Conservation (phyloP, 2,888 invertebrate genomes). For the Phaonia tiefii region DNA sequence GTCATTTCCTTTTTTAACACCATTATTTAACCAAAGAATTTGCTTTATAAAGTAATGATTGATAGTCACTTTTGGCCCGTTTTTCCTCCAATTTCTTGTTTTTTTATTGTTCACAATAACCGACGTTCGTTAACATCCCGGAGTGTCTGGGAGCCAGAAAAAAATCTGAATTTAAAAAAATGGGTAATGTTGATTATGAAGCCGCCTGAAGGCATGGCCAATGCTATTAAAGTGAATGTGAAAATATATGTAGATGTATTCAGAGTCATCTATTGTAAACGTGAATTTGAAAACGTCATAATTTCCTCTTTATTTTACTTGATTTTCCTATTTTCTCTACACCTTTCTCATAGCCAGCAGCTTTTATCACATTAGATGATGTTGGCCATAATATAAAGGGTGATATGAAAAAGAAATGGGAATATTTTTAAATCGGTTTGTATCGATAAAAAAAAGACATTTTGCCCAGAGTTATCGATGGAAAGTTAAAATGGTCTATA, state of each 20-base stretch:
- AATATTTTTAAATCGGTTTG: no score
- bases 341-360: constrained; percentile 37
- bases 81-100: background rate
- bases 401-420: background rate
- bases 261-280: constrained; percentile 60
- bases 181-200: constrained; percentile 60
- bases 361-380: constrained; percentile 42
- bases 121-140: constrained; percentile 11
- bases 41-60: constrained; percentile 63
- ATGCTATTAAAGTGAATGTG: constrained; percentile 9
- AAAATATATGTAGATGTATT: constrained; percentile 46
- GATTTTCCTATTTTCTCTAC: constrained; percentile 13
- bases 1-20: constrained; percentile 41
- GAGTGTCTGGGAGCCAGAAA: constrained; percentile 47
- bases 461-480: no score
- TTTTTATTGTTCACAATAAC: constrained; percentile 6
- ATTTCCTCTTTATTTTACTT: constrained; percentile 55
- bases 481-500: no score
- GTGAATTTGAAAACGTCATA: constrained; percentile 63
- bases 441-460: no score
- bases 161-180: constrained; percentile 26
- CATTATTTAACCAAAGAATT: constrained; percentile 60
- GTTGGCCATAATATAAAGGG: constrained; percentile 9
- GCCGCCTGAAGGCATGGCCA: constrained; percentile 14
- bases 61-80: constrained; percentile 51